Conservation (phyloP, 2,113 vertebrate species). For the Crotalus horridus region DNA sequence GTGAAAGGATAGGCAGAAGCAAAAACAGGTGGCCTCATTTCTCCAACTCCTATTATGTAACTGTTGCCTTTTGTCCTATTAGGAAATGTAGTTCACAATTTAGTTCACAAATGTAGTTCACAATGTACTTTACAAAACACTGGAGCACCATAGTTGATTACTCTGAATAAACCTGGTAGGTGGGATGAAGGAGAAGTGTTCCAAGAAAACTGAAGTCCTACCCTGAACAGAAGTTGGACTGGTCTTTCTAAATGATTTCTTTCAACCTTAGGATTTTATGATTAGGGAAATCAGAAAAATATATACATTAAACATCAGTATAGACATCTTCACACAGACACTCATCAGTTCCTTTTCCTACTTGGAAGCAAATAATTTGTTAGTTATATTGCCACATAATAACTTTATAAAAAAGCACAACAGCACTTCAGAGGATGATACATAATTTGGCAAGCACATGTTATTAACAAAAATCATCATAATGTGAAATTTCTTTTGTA, state of each 20-base stretch:
- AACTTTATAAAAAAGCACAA: neutral
- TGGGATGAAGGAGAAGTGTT: neutral
- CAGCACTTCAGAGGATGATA: neutral
- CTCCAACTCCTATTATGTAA: neutral
- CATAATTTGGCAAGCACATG: neutral
- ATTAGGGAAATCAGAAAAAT: neutral
- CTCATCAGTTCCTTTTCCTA: neutral
- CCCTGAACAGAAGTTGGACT: neutral
- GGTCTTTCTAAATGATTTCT: neutral
- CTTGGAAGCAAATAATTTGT: neutral
- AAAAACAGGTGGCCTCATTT: neutral
- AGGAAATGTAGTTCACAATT: neutral
- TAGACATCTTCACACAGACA: neutral
- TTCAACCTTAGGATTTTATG: neutral
- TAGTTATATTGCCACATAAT: neutral
- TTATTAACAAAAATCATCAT: neutral
- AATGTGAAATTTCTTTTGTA: rapidly evolving
- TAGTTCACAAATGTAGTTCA: neutral
- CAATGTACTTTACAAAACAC: neutral
- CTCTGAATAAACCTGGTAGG: neutral
- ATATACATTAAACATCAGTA: neutral
- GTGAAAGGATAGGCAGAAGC: neutral
- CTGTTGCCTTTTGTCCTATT: neutral
- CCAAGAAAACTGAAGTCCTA: neutral
- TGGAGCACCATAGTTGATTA: neutral